These are phyloP conservation scores for Halcyon badia DNA, from an alignment of 2,797 vertebrate genomes.

Conservation along the genomic window DNA sequence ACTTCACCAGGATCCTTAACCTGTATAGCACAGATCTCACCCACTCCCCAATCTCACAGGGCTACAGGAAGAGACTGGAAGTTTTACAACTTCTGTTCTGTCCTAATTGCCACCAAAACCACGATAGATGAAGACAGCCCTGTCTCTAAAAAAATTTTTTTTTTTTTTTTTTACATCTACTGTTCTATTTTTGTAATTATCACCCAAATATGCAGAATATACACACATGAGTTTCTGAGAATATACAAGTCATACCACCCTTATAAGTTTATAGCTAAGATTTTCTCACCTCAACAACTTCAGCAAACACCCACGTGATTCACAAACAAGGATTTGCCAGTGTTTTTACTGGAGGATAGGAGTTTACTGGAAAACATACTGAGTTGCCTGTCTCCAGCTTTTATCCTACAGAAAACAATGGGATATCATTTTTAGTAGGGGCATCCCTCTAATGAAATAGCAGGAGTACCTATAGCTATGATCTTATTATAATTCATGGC, in stretches of 20 bases:
- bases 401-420: not conserved
- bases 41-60: fast-evolving
- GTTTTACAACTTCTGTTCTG: not conserved
- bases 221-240: not conserved
- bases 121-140: not conserved
- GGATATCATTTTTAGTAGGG: not conserved
- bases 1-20: not conserved
- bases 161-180: not conserved
- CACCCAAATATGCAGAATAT: not conserved
- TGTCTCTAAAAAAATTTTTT: not conserved
- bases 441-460: not conserved
- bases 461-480: not conserved
- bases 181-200: not conserved
- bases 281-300: slow-evolving; percentile 41
- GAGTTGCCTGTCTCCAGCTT: not conserved
- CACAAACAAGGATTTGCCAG: slow-evolving; percentile 14
- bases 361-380: not conserved
- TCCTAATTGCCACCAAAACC: not conserved
- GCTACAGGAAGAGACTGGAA: not conserved
- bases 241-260: not conserved
- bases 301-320: not conserved
- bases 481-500: not conserved
- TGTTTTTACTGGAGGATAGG: slow-evolving; percentile 21
- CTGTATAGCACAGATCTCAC: fast-evolving
- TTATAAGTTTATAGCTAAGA: slow-evolving; percentile 33